Base-by-base conservation (phyloP, 2,888 invertebrate genomes). In the Ennomos erosarius region DNA sequence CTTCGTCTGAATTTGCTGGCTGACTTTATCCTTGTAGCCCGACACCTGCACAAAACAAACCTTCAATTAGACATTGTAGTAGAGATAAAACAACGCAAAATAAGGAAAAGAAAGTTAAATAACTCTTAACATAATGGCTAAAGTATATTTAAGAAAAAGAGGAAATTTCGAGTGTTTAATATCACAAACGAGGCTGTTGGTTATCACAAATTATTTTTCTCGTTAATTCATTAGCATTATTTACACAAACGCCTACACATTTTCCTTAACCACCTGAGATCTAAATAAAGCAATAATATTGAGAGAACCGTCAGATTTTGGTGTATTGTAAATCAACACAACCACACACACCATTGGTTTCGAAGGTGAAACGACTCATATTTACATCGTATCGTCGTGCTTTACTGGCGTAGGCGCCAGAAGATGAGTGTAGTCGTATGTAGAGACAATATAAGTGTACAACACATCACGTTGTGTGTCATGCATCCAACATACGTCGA, bases 1-100 rank as follows among this genome's bases (percentile, higher is more conserved):
- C 79, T 94, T 95, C 70, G 93, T 94, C 84, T 95, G 95, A 75
- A 96, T 95, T 84, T 95, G 95, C 81, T 95, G 95, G 73, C 94
- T 95, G 69, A 94, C 93, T 67, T 92, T 93, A 81, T 95, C 95
- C 71, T 83, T 81, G 83, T 88, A 93, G 75, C 93, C 92, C 68
- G 93, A 94, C 77, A 96, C 95, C 96, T 96, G 93, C 5, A 81
- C 33, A 59, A 45, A 43, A 50, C 5, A 36, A 9, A 36, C 10
- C 0, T 13, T 38, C 9, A 26, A 42, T 49, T 0, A 49, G n/a
- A 43, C 11, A 37, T 48, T 9, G 10, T 12, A 12, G 9, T 34
- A 11, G 10, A 38, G 9, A 52, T 6, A 52, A 11, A 44, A 37
- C 12, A 46, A 33, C 26, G 16, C 34, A 45, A 36, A 11, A 16